Evolutionary conservation across 2,888 invertebrate species (phyloP), one percentile per base, ranked within the genome.

Genomic region (Seira musarum): DNA sequence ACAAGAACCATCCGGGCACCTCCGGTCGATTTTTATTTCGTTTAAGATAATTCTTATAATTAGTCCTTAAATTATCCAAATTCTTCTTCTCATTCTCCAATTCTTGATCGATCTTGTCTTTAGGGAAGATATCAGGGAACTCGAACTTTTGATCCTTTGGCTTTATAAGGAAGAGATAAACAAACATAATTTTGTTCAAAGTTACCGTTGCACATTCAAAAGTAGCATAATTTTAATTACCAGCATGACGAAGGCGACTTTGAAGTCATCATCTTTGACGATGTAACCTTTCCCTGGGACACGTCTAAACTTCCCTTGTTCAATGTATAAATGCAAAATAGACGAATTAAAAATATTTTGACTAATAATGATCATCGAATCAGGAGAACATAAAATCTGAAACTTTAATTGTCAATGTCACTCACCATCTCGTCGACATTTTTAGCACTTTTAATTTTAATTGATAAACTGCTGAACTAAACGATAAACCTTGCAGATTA

Each of bases 241-340:
- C 91, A 97, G 88, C 77, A 92, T 92, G 81, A 95, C 92, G 90
- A 93, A 94, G 65, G 96, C 96, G 87, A 92, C 89, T 90, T 96
- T 96, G 15, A 91, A 89, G 88, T 97, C 97, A 87, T 96, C 95
- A 63, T 94, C 93, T 90, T 97, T 96, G 0, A 93, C 89, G 72
- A 86, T 70, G 49, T 93, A 93, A 46, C 93, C 93, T 87, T 91
- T 91, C 0, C 90, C 89, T 69, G 89, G 88, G 87, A 93, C 92
- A 83, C 89, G 91, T 82, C 90, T 91, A 2, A 93, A 88, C 88
- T 91, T 91, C 81, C 96, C 96, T 88, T 93, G 86, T 57, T 91
- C 91, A 81, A 96, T 93, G 87, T 92, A 91, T 0, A 95, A 96
- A 80, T 93, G 90, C 0, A 99, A 93, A 87, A 40, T 40, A 5